These are phyloP conservation scores for Gobionotothen gibberifrons DNA, from an alignment of 2,797 vertebrate genomes.

Conservation along the genomic window DNA sequence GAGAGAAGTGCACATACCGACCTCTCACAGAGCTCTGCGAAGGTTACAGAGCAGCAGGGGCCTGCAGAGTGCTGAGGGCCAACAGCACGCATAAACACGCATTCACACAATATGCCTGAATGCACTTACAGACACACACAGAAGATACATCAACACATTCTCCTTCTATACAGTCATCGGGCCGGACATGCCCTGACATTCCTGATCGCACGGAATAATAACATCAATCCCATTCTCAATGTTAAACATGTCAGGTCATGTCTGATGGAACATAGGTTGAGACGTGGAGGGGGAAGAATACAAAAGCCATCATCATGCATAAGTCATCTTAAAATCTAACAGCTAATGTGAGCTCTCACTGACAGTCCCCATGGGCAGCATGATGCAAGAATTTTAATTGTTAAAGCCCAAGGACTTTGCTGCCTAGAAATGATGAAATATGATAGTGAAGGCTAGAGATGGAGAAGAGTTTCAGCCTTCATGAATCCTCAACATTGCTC, in stretches of 20 bases:
- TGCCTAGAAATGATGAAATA: slow-evolving; percentile 35
- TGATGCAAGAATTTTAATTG: slow-evolving; percentile 17
- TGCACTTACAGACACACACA: background rate
- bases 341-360: background rate
- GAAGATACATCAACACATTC: background rate
- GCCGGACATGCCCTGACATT: slow-evolving; percentile 26
- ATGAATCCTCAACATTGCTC: background rate
- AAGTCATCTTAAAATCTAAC: slow-evolving; percentile 1
- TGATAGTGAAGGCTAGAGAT: slow-evolving; percentile 3
- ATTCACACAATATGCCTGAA: slow-evolving; percentile 30
- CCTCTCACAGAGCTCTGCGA: slow-evolving; percentile 42
- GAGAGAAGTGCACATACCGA: slow-evolving; percentile 48
- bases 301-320: background rate
- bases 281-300: background rate
- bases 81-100: slow-evolving; percentile 12
- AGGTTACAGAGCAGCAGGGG: slow-evolving; percentile 44
- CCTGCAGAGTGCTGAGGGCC: slow-evolving; percentile 23
- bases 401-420: slow-evolving; percentile 21
- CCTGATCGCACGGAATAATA: slow-evolving; percentile 18
- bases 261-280: background rate
- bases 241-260: slow-evolving; percentile 17
- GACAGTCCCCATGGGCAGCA: slow-evolving; percentile 5
- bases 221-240: background rate
- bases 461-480: background rate
- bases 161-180: background rate